Percentiles rank a stretch among this genome's conserved stretches.
Evolutionary conservation across 2,113 vertebrate species (phyloP).

Genomic region (Ranitomeya variabilis): DNA sequence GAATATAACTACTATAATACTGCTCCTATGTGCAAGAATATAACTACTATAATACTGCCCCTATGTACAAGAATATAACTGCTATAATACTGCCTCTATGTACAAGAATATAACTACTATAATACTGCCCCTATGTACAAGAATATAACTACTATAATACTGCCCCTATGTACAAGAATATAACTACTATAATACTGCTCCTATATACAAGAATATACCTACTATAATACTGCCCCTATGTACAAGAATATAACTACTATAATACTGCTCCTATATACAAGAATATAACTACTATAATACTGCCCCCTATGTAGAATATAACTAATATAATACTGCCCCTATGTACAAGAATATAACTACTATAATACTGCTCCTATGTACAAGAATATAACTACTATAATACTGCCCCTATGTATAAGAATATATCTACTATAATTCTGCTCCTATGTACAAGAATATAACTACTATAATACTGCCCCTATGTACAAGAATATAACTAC

Average conservation of each 20-base stretch:
- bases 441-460: neutral
- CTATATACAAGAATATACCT: neutral
- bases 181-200: neutral
- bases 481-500: too few relatives aligned
- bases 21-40: too few relatives aligned
- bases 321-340: too few relatives aligned
- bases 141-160: conserved; percentile 6
- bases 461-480: neutral
- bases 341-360: too few relatives aligned
- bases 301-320: too few relatives aligned
- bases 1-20: too few relatives aligned
- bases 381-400: too few relatives aligned
- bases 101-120: conserved; percentile 6
- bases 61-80: neutral
- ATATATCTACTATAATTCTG: neutral
- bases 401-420: too few relatives aligned
- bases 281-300: too few relatives aligned
- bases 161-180: neutral
- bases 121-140: neutral
- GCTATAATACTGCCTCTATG: neutral
- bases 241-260: conserved; percentile 6
- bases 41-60: neutral
- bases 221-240: neutral
- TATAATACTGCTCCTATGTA: too few relatives aligned
- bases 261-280: neutral